Evolutionary conservation across 2,113 vertebrate genomes (phyloP), one percentile per base, ranked within the genome.

Genomic region (Corythoichthys haematopterus): DNA sequence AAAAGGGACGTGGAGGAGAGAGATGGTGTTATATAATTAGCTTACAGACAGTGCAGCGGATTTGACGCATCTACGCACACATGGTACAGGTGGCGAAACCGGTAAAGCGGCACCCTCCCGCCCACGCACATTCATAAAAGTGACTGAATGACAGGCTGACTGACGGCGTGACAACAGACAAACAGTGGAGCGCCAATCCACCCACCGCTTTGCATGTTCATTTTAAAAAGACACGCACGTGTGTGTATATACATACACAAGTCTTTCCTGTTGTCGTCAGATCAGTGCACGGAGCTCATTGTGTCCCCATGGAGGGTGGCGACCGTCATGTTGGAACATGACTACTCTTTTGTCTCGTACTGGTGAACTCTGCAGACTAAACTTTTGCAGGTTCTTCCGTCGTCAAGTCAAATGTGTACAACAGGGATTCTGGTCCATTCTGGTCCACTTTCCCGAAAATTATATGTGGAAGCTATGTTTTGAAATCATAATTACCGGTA

Each of bases 221-320:
- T 51, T 50, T 52, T 61, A 4, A 45, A 51, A 65, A 52, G 15
- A 65, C 33, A 37, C 63, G 16, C 35, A 65, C 28, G 20, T 28
- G 20, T 28, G 20, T 28, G 20, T 28, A 28, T 28, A 3, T 2
- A 20, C 37, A 53, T 4, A 16, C 59, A 45, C 70, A 64, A 58
- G 66, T 45, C 60, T 20, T 62, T 88, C 87, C 87, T 88, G 87
- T 88, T 86, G 62, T 87, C 86, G 85, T 87, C 76, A 59, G 64
- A 61, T 78, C 75, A 68, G 71, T 51, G 74, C 68, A 72, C 51
- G 35, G 4, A 66, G 73, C 14, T 69, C 72, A 69, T 71, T 81
- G 77, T 80, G 77, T 76, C 71, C 63, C 2, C 20, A 8, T 48
- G 69, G 70, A 81, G 72, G 56, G 52, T 47, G 82, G 74, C 48